Percentiles rank a stretch among this genome's conserved stretches.
Conservation (phyloP, 2,113 vertebrate species). For the Clarias magur region DNA sequence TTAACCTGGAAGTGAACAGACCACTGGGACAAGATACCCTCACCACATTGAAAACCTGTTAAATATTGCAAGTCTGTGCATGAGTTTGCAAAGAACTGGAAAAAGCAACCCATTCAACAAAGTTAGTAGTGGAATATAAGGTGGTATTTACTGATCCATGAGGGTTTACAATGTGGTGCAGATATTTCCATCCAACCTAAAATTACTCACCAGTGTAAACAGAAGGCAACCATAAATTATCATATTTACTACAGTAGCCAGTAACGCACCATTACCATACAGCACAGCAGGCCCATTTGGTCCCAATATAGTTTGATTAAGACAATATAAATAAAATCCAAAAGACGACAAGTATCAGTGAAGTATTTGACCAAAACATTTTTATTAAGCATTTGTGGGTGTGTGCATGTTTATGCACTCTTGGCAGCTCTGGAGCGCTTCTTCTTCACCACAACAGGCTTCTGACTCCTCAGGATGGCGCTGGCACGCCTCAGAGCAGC, state of each 20-base stretch:
- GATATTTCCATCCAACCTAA: neutral
- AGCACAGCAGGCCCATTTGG: neutral
- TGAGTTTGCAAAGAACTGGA: neutral
- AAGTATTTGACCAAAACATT: slow-evolving; percentile 46
- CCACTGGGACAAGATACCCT: neutral
- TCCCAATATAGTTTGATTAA: neutral
- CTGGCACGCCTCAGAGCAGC: slow-evolving; percentile 87
- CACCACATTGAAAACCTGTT: no score
- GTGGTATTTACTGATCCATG: neutral
- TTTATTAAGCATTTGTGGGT: slow-evolving; percentile 62
- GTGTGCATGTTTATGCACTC: slow-evolving; percentile 70
- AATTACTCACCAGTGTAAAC: neutral
- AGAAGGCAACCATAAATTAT: neutral
- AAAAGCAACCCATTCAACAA: neutral
- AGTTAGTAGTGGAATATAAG: neutral
- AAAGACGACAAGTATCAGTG: neutral
- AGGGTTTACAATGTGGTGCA: neutral
- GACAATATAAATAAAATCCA: neutral
- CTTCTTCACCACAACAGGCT: slow-evolving; percentile 89
- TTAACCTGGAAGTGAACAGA: neutral
- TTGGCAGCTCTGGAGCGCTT: slow-evolving; percentile 83
- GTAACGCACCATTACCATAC: neutral
- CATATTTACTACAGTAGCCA: neutral
- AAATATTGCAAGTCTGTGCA: neutral
- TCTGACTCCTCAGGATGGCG: slow-evolving; percentile 89